Conservation (phyloP, 1,140 invertebrate species). For the Aleiodes sp. region DNA sequence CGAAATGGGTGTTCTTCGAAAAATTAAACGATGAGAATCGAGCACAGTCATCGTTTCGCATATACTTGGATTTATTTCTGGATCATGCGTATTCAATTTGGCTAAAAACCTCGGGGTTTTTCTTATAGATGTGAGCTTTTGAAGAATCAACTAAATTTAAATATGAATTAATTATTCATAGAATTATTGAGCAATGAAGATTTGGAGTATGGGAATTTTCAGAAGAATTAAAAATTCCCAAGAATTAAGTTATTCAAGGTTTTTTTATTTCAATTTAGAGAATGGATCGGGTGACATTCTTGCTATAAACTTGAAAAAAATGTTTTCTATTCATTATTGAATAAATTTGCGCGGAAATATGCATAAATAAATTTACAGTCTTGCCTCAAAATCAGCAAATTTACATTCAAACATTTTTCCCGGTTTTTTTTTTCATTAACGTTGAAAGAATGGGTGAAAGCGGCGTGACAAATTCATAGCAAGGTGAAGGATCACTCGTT, state of each 20-base stretch:
- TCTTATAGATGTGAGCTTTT: neutral
- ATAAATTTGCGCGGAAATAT: no score
- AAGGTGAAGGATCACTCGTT: conserved; percentile 31
- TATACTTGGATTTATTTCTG: neutral
- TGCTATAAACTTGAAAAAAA: no score
- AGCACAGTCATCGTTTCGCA: neutral
- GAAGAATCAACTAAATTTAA: neutral
- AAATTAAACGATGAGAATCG: neutral
- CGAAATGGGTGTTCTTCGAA: neutral
- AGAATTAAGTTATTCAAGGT: no score
- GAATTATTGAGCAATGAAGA: neutral
- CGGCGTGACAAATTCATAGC: conserved; percentile 25
- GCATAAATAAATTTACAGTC: no score
- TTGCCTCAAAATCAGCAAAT: neutral
- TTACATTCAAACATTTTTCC: neutral
- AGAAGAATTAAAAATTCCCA: neutral
- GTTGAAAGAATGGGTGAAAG: conserved; percentile 7
- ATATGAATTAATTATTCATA: neutral
- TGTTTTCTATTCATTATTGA: no score
- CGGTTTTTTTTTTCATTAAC: neutral
- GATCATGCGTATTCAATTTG: neutral
- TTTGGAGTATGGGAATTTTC: neutral
- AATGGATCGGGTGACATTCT: no score
- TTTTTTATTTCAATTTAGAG: no score
- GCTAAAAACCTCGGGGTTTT: neutral